phyloP scores from a whole-genome alignment of 2,113 vertebrate genomes.

The Lepus americanus region DNA sequence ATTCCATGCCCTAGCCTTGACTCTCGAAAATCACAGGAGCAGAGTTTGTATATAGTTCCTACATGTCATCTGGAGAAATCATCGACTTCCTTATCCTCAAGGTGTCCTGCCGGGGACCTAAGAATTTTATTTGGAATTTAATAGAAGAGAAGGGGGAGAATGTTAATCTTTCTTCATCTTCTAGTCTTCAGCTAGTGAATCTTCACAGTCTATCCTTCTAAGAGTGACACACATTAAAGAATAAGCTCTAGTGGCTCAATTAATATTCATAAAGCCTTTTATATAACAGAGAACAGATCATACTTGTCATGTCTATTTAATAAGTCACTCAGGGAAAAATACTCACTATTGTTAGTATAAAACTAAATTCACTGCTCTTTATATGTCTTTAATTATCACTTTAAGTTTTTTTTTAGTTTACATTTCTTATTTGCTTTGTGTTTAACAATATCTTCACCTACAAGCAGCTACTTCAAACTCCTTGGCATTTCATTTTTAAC shows the following conservation, averaged over 20 bases:
- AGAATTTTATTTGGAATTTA: neutral
- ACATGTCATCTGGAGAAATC: neutral
- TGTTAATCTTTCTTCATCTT: neutral
- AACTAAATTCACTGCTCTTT: neutral
- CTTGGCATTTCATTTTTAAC: neutral
- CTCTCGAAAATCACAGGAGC: neutral
- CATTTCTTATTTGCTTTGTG: neutral
- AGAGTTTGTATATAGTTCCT: neutral
- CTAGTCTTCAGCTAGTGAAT: neutral
- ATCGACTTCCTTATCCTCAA: neutral
- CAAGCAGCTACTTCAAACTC: neutral
- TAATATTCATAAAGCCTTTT: neutral
- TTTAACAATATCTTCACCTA: neutral
- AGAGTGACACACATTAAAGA: neutral
- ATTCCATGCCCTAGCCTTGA: neutral
- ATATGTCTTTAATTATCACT: neutral
- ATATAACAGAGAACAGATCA: neutral
- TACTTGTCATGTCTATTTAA: neutral
- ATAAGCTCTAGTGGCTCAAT: neutral
- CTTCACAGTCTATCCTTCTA: neutral
- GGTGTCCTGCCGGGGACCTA: neutral
- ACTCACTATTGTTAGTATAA: neutral
- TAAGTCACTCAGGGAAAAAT: neutral
- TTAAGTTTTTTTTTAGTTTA: neutral
- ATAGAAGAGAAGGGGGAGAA: neutral